Conservation (phyloP, 53 echinoderm and acorn worm species). For the Luidia sarsii region DNA sequence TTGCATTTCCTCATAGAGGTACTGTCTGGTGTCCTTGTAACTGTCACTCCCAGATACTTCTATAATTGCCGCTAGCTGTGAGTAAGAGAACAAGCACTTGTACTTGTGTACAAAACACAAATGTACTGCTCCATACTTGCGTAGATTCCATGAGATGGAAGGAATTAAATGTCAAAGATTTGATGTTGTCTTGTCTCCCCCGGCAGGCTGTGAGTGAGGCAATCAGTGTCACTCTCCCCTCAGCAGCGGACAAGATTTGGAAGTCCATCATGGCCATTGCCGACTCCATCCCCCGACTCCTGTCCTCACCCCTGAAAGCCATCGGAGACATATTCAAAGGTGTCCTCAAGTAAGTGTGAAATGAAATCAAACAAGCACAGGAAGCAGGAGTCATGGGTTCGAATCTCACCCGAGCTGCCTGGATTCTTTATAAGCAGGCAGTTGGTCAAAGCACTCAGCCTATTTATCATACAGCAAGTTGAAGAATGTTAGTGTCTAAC, state of each 20-base stretch:
- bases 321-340: conserved; percentile 35
- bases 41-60: no score
- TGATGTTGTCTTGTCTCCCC: background rate
- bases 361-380: background rate
- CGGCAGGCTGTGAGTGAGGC: conserved; percentile 39
- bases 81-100: no score
- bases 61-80: no score
- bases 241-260: conserved; percentile 40
- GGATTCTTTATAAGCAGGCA: no score
- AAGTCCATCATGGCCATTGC: conserved; percentile 20
- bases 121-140: background rate
- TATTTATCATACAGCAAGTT: no score
- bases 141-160: background rate
- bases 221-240: conserved; percentile 38
- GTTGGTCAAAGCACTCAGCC: no score
- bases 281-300: conserved; percentile 2
- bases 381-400: no score
- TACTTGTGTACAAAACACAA: no score
- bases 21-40: no score
- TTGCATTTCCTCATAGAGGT: no score
- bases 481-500: no score
- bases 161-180: background rate
- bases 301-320: conserved; percentile 38
- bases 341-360: conserved; percentile 30
- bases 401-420: no score